phyloP scores from a whole-genome alignment of 2,797 vertebrate species.

The Ambastaia sidthimunki region DNA sequence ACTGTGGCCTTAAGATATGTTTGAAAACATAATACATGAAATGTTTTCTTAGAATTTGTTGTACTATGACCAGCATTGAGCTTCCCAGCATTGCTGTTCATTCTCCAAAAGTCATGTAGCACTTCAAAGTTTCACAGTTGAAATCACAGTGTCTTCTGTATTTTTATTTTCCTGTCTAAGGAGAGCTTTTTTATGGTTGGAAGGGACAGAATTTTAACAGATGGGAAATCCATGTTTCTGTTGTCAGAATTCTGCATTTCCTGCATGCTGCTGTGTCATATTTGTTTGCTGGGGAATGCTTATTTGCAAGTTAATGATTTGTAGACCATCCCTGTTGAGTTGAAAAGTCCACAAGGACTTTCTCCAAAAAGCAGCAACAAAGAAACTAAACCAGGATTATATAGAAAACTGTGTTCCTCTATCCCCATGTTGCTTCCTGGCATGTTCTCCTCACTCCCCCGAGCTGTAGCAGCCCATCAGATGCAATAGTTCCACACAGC shows the following conservation, averaged over 20 bases:
- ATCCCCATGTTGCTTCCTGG: background rate
- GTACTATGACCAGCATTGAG: background rate
- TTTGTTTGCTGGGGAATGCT: slow-evolving; percentile 22
- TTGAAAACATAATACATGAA: background rate
- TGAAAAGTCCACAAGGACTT: slow-evolving; percentile 9
- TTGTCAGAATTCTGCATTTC: background rate
- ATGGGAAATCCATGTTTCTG: background rate
- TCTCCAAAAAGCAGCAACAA: slow-evolving; percentile 10
- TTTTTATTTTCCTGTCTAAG: background rate
- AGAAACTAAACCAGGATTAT: background rate
- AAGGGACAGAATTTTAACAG: background rate
- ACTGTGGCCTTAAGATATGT: background rate
- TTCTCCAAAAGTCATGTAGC: background rate
- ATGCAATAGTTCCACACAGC: slow-evolving; percentile 21
- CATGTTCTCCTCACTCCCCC: slow-evolving; percentile 7
- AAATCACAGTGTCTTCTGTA: background rate
- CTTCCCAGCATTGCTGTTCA: background rate
- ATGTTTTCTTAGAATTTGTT: background rate
- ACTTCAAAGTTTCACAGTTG: background rate
- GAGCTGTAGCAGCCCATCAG: slow-evolving; percentile 22
- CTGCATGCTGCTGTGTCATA: background rate
- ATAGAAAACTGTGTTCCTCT: background rate
- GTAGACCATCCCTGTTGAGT: slow-evolving; percentile 14
- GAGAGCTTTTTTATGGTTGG: background rate
- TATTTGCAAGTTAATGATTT: slow-evolving; percentile 51